Evolutionary conservation across 1,140 invertebrate species (phyloP), one percentile per base, ranked within the genome.

Genomic region (Brachionus paranguensis): DNA sequence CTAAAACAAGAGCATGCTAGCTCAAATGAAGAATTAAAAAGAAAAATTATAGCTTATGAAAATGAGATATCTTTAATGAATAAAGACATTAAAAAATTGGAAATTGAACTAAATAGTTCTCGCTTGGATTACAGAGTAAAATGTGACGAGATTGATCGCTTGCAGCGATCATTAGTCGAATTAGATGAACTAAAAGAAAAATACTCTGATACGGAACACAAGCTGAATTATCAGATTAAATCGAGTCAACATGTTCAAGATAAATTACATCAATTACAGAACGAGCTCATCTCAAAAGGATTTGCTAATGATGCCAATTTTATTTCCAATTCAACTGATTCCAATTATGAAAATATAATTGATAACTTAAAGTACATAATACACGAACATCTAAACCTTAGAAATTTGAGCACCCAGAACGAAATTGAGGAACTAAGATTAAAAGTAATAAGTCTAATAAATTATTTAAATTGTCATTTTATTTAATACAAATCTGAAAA

Each of bases 291-390:
- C 27, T 76, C 72, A 4, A 76, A 76, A 27, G 72, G 72, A 20
- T 17, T 76, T 27, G 24, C 72, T 76, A 47, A 76, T 76, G 72
- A 76, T 45, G 43, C 72, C 12, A 76, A 76, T 27, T 29, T 76
- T 12, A 76, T 50, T 50, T 12, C 43, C 24, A 76, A 27, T 50
- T 76, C 45, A 29, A 29, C 43, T 53, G 72, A 76, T 37, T 8
- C 72, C 7, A 76, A 47, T 27, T 76, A 76, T 76, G 72, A 76
- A 47, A 76, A 47, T 29, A 76, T 76, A 37, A 76, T 76, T 12
- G 72, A 76, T 11, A 76, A 76, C 27, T 76, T 76, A 47, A 76
- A 50, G 45, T 76, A 47, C 29, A 76, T 76, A 14, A 76, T 76
- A 10, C 10, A 76, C 10, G 72, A 76, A 29, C 72, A 76, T 47